phyloP scores from a whole-genome alignment of 2,113 vertebrate genomes.

The Tragelaphus buxtoni region DNA sequence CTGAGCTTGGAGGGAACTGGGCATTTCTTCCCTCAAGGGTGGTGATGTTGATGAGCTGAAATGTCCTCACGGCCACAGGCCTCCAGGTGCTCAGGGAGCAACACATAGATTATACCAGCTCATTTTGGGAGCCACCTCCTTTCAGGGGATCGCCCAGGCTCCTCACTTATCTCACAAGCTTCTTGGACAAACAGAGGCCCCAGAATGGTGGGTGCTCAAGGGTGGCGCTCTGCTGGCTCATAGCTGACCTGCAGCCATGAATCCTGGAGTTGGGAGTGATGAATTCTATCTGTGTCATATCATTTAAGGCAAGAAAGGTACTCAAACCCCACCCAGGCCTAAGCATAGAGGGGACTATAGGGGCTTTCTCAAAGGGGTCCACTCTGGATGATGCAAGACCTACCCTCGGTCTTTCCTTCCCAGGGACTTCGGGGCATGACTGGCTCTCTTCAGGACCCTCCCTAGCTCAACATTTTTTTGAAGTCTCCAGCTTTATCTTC shows the following conservation, averaged over 20 bases:
- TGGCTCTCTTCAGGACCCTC: rapidly evolving
- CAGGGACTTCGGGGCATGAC: neutral
- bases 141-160: neutral
- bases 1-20: neutral
- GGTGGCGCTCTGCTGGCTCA: neutral
- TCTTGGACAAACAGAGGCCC: neutral
- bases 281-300: neutral
- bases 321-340: neutral
- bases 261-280: too few species aligned
- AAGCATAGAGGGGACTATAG: rapidly evolving
- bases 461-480: neutral
- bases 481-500: neutral
- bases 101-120: neutral
- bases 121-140: neutral
- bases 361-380: neutral
- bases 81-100: neutral
- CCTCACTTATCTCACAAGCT: neutral
- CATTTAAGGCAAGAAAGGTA: neutral
- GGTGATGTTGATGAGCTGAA: neutral
- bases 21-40: neutral
- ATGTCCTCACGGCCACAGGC: neutral
- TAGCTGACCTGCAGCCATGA: neutral
- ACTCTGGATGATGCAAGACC: rapidly evolving
- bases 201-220: neutral
- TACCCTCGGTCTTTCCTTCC: neutral